These are phyloP conservation scores for Penelope pileata DNA, from an alignment of 2,113 vertebrate genomes.

Conservation along the genomic window DNA sequence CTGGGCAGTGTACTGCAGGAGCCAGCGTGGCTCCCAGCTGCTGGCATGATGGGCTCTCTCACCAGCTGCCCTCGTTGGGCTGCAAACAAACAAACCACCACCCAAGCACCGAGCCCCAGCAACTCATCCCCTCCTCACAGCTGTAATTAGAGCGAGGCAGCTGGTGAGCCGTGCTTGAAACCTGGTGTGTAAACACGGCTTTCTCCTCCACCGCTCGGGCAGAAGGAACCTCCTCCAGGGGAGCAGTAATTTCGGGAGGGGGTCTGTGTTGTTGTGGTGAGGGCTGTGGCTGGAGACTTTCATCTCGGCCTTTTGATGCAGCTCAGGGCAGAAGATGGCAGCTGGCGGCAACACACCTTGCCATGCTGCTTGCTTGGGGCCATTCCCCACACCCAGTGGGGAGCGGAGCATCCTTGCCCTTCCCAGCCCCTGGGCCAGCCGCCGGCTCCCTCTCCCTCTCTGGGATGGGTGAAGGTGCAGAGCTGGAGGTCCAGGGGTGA, in stretches of 20 bases:
- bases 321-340: constrained; percentile 13
- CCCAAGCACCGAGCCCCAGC: constrained; percentile 25
- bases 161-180: constrained; percentile 17
- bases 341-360: background rate
- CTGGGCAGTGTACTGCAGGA: rapidly evolving
- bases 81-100: constrained; percentile 59
- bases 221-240: constrained; percentile 44
- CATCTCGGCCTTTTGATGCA: constrained; percentile 56
- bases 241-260: constrained; percentile 24
- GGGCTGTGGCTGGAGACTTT: constrained; percentile 35
- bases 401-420: background rate
- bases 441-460: background rate
- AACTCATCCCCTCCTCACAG: constrained; percentile 15
- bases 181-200: constrained; percentile 52
- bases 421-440: constrained; percentile 4
- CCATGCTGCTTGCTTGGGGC: background rate
- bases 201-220: background rate
- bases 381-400: background rate
- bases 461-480: background rate
- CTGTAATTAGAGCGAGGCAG: constrained; percentile 32
- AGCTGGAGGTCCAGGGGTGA: background rate
- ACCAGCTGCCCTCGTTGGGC: background rate
- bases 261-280: background rate
- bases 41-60: background rate
- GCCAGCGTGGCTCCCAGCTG: background rate